A percentile compares a stretch with the other conserved stretches of the same genome.
phyloP scores from a whole-genome alignment of 2,113 vertebrate species.

The Lycaon pictus region DNA sequence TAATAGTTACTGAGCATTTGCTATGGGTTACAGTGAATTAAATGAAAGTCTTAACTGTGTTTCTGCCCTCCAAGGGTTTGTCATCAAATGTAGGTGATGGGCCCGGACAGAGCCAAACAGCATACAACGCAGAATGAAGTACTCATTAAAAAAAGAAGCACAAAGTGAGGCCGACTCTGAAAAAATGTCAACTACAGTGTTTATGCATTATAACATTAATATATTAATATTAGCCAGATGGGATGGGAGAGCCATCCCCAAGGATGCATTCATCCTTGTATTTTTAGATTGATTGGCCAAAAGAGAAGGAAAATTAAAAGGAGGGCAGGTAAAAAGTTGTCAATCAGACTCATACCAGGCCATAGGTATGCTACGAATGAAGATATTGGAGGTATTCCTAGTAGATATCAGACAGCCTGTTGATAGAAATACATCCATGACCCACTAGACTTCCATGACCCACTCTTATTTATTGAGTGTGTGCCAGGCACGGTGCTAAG shows the following conservation, averaged over 20 bases:
- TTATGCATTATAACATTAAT: slow-evolving; percentile 44
- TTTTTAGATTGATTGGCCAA: not conserved
- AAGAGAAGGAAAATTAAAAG: not conserved
- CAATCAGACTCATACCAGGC: not conserved
- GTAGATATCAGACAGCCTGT: not conserved
- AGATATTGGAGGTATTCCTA: not conserved
- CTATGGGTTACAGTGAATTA: not conserved
- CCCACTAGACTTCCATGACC: not conserved
- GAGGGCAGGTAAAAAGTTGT: not conserved
- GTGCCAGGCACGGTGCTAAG: not conserved
- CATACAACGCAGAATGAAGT: not conserved
- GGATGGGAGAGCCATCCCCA: not conserved
- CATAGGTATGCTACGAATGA: not conserved
- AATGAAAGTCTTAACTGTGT: not conserved
- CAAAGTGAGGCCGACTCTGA: not conserved
- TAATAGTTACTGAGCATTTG: not conserved
- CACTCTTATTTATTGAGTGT: not conserved
- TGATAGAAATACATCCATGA: not conserved
- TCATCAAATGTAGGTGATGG: not conserved
- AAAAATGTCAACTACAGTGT: slow-evolving; percentile 9
- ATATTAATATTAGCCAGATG: slow-evolving; percentile 59
- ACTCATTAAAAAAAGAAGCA: slow-evolving; percentile 1
- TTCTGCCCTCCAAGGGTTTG: not conserved
- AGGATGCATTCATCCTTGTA: not conserved
- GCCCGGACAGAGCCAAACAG: not conserved